These are phyloP conservation scores for Lithophane semibrunnea DNA, from an alignment of 2,888 invertebrate genomes.

Conservation along the genomic window DNA sequence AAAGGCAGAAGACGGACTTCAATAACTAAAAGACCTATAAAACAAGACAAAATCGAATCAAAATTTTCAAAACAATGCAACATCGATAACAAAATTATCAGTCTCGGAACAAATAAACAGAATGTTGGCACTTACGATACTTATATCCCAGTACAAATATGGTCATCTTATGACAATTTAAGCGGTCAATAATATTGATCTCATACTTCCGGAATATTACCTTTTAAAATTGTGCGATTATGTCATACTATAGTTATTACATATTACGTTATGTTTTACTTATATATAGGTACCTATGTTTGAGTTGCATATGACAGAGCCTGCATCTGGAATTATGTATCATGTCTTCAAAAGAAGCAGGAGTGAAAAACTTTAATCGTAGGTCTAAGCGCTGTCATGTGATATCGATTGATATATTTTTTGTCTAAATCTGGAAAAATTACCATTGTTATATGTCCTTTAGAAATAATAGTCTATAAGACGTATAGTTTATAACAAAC, in stretches of 20 bases:
- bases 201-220: slow-evolving; percentile 56
- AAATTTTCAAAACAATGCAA: background rate
- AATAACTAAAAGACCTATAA: background rate
- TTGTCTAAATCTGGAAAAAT: background rate
- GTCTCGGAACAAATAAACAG: background rate
- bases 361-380: background rate
- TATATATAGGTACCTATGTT: background rate
- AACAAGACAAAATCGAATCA: background rate
- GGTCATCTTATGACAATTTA: slow-evolving; percentile 22
- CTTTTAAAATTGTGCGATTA: slow-evolving; percentile 2
- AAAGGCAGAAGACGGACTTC: background rate
- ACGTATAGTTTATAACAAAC: background rate
- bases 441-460: background rate
- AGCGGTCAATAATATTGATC: slow-evolving; percentile 35
- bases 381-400: background rate
- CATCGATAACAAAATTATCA: background rate
- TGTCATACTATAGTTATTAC: slow-evolving; percentile 16
- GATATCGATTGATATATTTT: background rate
- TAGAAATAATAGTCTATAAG: background rate
- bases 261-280: background rate
- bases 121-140: background rate
- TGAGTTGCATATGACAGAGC: background rate
- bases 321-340: background rate
- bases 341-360: background rate
- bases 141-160: background rate